Conservation (phyloP, 2,113 vertebrate species). For the Apodemus sylvaticus region DNA sequence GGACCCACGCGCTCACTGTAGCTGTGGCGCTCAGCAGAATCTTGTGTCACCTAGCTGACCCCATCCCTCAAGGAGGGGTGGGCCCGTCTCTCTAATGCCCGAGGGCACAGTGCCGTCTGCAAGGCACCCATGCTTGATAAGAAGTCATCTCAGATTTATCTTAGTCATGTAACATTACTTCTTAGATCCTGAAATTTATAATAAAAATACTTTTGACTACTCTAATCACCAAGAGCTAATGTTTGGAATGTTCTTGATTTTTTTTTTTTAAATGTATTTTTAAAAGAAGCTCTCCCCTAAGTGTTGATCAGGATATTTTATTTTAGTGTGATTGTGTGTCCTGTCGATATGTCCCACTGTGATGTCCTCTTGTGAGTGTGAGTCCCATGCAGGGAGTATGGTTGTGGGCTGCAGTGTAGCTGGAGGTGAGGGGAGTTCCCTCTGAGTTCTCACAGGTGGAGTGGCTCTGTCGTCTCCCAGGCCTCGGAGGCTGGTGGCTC, state of each 20-base stretch:
- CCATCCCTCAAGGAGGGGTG: neutral
- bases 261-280: constrained; percentile 54
- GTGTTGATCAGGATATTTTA: neutral
- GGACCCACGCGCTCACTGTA: neutral
- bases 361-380: neutral
- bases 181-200: constrained; percentile 58
- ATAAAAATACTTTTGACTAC: constrained; percentile 68
- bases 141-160: constrained; percentile 61
- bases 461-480: neutral
- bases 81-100: neutral
- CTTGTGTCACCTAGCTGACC: neutral
- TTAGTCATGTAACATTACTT: constrained; percentile 59
- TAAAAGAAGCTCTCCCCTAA: constrained; percentile 11
- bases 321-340: neutral
- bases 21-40: neutral
- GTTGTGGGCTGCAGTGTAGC: neutral
- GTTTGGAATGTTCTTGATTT: constrained; percentile 64
- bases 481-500: neutral
- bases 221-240: constrained; percentile 31
- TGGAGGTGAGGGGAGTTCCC: neutral
- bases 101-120: neutral
- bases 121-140: neutral
- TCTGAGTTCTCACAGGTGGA: neutral
- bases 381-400: neutral
- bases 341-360: neutral